These are phyloP conservation scores for Trichogramma evanescens DNA, from an alignment of 2,888 invertebrate genomes.

Conservation along the genomic window DNA sequence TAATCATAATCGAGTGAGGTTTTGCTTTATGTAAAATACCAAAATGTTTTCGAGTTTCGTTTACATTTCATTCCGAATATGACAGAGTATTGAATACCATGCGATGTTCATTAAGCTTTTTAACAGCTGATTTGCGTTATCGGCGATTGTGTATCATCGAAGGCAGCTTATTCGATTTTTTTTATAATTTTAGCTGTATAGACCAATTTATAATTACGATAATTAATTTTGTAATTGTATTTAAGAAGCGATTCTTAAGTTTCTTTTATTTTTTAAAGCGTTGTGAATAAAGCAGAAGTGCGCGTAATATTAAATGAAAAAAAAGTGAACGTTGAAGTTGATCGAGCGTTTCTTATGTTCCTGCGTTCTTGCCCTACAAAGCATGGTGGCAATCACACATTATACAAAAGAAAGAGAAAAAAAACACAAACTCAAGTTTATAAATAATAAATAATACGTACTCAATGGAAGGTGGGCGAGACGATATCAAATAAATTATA, in stretches of 20 bases:
- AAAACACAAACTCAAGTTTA: too few relatives aligned
- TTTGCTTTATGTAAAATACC: constrained; percentile 1
- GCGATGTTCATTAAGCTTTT: constrained; percentile 3
- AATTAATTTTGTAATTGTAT: too few relatives aligned
- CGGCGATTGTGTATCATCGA: constrained; percentile 3
- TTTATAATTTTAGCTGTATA: neutral
- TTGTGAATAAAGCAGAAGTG: too few relatives aligned
- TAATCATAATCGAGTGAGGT: constrained; percentile 11
- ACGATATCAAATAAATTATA: neutral
- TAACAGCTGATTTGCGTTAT: constrained; percentile 1
- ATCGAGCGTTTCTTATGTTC: constrained; percentile 22
- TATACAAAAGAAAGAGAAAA: too few relatives aligned
- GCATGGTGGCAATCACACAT: constrained; percentile 2
- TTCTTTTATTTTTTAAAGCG: too few relatives aligned
- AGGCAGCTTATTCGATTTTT: constrained; percentile 16
- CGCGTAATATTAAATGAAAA: too few relatives aligned
- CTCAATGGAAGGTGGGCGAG: too few relatives aligned
- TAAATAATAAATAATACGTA: too few relatives aligned
- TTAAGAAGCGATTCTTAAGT: too few relatives aligned
- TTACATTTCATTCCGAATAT: constrained; percentile 19
- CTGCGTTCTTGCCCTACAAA: constrained; percentile 17
- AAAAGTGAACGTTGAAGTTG: constrained; percentile 11
- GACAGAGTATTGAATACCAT: constrained; percentile 17
- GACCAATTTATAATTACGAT: neutral
- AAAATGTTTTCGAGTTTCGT: constrained; percentile 4